Base-by-base conservation (phyloP, 2,888 invertebrate genomes). In the Hyposoter dolosus region DNA sequence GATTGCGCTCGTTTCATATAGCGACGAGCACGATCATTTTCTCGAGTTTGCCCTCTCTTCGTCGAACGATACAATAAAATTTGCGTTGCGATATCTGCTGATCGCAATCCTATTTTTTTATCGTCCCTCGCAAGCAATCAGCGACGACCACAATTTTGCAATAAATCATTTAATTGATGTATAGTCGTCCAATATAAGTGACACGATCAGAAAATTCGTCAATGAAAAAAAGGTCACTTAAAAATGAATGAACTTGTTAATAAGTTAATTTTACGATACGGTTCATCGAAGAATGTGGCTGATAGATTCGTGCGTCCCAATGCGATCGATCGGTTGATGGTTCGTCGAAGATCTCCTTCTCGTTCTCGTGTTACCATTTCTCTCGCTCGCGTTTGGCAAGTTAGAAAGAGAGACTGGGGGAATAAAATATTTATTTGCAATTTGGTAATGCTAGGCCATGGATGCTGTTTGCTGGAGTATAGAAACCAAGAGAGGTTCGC, bases 381-480 rank as follows among this genome's bases (percentile, higher is more conserved):
- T 66, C 66, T 43, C 47, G 45, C 69, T 69, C 68, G 28, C 47
- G 35, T 69, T 23, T n/a, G 19, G n/a, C 15, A 19, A 45, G 60
- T 35, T 28, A 6, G 28, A 45, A 60, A 60, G 60, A 60, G 35
- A 75, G 75, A 60, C 77, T 72, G 84, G 83, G 68, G 85, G 87
- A 88, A 90, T 92, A 88, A 91, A 92, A 91, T 92, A 91, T 92
- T 91, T 90, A 91, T 88, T 88, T 88, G 90, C 91, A 91, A 91
- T 92, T 91, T 88, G 88, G 90, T 91, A 91, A 91, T 91, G 91
- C 88, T 86, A 47, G 63, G 68, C 50, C 23, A n/a, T 28, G 75
- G 82, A 69, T 60, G 68, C 69, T 53, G 66, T 71, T 63, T 47
- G 50, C 40, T 68, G 17, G 47, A 76, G 60, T 60, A 76, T 45